A percentile compares a stretch with the other conserved stretches of the same genome.
Evolutionary conservation across 2,888 invertebrate species (phyloP).

Genomic region (Drosophila hawaiiensis): DNA sequence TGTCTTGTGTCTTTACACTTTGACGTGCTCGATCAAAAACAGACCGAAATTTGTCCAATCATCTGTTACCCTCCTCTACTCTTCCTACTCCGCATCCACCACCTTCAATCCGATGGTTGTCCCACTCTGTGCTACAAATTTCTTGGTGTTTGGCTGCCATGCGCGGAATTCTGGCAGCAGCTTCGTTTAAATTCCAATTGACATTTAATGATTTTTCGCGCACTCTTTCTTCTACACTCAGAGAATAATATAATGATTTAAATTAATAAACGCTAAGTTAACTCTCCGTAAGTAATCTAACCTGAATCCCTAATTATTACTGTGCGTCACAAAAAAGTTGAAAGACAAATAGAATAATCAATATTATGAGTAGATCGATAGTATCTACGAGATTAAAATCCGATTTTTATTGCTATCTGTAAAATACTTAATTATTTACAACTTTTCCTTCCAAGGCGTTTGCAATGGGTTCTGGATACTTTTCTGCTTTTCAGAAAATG

Average conservation of each 20-base stretch:
- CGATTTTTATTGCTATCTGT: too few relatives aligned
- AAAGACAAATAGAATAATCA: too few relatives aligned
- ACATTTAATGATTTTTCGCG: constrained; percentile 74
- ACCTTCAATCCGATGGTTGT: neutral
- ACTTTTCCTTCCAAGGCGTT: too few relatives aligned
- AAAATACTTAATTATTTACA: too few relatives aligned
- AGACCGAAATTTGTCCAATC: constrained; percentile 77
- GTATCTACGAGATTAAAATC: too few relatives aligned
- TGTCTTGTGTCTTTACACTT: constrained; percentile 8
- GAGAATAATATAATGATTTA: neutral
- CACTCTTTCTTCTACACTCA: constrained; percentile 15
- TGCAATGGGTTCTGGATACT: too few relatives aligned
- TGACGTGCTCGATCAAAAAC: constrained; percentile 75
- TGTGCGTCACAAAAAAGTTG: too few relatives aligned
- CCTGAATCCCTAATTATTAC: neutral
- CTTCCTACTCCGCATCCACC: neutral
- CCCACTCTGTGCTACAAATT: constrained; percentile 70
- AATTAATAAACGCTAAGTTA: neutral
- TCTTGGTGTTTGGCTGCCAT: constrained; percentile 76
- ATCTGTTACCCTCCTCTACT: constrained; percentile 23
- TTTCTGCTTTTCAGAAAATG: neutral
- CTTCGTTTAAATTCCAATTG: constrained; percentile 85
- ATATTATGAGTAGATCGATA: too few relatives aligned
- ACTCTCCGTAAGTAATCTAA: neutral
- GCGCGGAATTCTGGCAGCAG: constrained; percentile 82